Evolutionary conservation across 2,797 vertebrate genomes (phyloP), one percentile per base, ranked within the genome.

Genomic region (Megaceryle alcyon): DNA sequence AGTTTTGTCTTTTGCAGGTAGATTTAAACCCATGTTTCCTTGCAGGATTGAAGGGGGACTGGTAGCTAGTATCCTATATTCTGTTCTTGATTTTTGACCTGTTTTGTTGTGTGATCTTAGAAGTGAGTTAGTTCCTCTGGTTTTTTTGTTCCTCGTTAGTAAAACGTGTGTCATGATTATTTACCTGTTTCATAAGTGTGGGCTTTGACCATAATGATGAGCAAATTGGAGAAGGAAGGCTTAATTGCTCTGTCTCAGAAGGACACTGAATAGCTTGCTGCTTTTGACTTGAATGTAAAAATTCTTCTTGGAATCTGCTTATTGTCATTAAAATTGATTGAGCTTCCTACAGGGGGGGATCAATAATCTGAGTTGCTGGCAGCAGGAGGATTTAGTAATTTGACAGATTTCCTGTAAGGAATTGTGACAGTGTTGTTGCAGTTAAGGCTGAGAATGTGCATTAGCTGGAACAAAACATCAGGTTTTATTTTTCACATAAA

Each of bases 401-500:
- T 51, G 61, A 43, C 81, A 92, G 44, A n/a, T 88, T 90, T 95
- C 88, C 79, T 83, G 81, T 49, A 86, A 88, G 65, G 60, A 93
- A 8, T 44, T 86, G 54, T 82, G 90, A 53, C 54, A 66, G 43
- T 33, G 41, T 80, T 86, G 63, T 65, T 96, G 56, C 61, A 84
- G 61, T 83, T 80, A 65, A 64, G 41, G 49, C 70, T 84, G 75
- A 73, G 60, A 60, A 44, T 35, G 12, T 46, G 14, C 41, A 29
- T 94, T 54, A 92, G 31, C 33, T 81, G 43, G 57, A 82, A 79
- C 9, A 23, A 17, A 66, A 65, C 41, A 65, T 57, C n/a, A 10
- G 11, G 77, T 22, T 15, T 86, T 25, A 14, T 53, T 88, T 80
- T 72, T 88, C 20, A 16, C 25, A 4, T 46, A 4, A 43, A 59